phyloP scores from a whole-genome alignment of 2,888 invertebrate species.

The Philereme vetulata region DNA sequence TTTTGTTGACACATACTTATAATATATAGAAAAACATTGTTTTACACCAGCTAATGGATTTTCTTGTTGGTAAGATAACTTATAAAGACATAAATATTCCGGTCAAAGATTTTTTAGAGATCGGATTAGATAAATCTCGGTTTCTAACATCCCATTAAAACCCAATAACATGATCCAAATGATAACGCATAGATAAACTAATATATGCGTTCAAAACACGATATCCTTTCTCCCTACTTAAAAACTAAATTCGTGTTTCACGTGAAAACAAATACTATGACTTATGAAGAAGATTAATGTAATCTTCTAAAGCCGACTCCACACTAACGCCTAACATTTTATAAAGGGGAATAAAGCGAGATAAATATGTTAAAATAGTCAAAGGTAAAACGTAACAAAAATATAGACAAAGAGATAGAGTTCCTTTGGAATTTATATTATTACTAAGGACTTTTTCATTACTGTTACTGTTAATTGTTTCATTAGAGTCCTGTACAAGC shows the following conservation, averaged over 20 bases:
- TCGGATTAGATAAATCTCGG: slow-evolving; percentile 6
- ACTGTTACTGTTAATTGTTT: slow-evolving; percentile 69
- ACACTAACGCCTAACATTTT: not conserved
- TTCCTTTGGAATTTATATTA: not conserved
- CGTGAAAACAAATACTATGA: slow-evolving; percentile 67
- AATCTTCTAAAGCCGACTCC: slow-evolving; percentile 28
- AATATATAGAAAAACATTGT: no score
- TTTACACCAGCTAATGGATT: no score
- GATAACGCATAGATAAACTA: slow-evolving; percentile 29
- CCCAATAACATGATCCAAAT: slow-evolving; percentile 17
- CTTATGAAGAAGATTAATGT: slow-evolving; percentile 71
- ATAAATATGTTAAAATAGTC: no score
- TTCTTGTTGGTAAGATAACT: no score
- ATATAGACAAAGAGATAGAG: no score
- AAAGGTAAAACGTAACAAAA: no score
- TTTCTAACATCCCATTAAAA: slow-evolving; percentile 22
- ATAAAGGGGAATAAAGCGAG: not conserved
- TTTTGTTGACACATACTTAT: no score
- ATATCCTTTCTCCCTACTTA: slow-evolving; percentile 37
- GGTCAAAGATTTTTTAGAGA: not conserved
- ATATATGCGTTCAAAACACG: slow-evolving; percentile 20
- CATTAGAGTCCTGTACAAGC: slow-evolving; percentile 59
- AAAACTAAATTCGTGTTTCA: slow-evolving; percentile 67
- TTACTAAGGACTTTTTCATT: slow-evolving; percentile 32
- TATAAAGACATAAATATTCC: not conserved